Evolutionary conservation across 2,113 vertebrate species (phyloP).

Genomic region (Barnardius zonarius): DNA sequence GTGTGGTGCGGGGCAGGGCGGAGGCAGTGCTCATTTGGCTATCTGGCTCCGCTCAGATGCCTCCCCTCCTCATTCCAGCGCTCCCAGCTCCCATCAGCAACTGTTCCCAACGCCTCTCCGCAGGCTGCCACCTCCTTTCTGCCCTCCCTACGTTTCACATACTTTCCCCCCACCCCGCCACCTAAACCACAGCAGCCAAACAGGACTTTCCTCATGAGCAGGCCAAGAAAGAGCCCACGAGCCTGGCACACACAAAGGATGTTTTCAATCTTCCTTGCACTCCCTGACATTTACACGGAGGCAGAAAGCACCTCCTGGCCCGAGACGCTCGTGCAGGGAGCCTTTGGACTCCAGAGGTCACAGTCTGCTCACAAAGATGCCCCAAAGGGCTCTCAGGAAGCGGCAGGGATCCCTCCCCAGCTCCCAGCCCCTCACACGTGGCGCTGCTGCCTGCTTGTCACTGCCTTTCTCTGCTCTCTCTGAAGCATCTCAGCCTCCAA

Average conservation of each 20-base stretch:
- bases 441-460: neutral
- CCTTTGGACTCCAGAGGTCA: accelerated
- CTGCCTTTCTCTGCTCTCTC: neutral
- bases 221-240: slow-evolving; percentile 44
- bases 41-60: neutral
- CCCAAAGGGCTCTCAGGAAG: neutral
- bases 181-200: neutral
- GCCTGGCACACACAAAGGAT: neutral
- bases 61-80: neutral
- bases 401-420: neutral
- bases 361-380: neutral
- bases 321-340: neutral
- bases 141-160: neutral
- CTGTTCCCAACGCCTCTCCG: neutral
- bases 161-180: neutral
- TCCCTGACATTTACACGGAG: neutral
- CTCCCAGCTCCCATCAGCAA: neutral
- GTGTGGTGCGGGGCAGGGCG: neutral
- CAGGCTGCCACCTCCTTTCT: neutral
- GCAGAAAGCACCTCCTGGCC: neutral
- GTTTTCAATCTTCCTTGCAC: neutral
- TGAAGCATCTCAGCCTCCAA: neutral
- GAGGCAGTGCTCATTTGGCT: neutral
- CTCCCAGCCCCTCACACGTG: neutral
- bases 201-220: neutral